Evolutionary conservation across 2,888 invertebrate species (phyloP), one percentile per base, ranked within the genome.

Genomic region (Drosophila quasianomalipes): DNA sequence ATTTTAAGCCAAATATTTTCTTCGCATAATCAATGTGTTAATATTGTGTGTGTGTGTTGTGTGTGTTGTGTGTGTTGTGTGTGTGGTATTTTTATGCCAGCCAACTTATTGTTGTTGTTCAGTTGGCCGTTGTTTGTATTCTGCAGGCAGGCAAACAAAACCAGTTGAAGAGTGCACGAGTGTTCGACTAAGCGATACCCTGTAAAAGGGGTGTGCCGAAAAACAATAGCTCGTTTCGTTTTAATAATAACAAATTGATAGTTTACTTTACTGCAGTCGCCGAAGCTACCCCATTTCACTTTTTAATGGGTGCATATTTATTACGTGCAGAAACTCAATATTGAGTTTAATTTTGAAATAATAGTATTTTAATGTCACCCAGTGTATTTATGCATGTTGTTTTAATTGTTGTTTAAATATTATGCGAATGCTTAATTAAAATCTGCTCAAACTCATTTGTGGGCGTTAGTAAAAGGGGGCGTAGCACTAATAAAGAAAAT

Each of bases 371-470:
- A 80, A 81, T 80, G 65, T 22, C 60, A 31, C 35, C 49, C 52
- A 37, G 66, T 69, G 68, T 70, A 82, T 77, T 76, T 72, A 72
- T 84, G 74, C 58, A 63, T 78, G 74, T 69, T 72, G 68, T 81
- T 90, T 76, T 89, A 86, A 86, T 90, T 89, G 82, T 90, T 89
- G 79, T 79, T 82, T 70, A 61, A 67, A 79, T 73, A 47, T 57
- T 74, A 69, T 76, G 76, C 73, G 79, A 85, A 76, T 82, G 83
- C 74, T 89, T 84, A 85, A 84, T 84, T 84, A 85, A 84, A 90
- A 89, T 71, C 79, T 70, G 57, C 79, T 78, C 70, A 76, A 74
- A 74, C 76, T 72, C 81, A 72, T 75, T 70, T 58, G 28, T 4
- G 14, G 39, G 57, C 28, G 28, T 10, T 6, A 26, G 26, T 9